These are phyloP conservation scores for Alviniconcha marisindica DNA, from an alignment of 1,140 invertebrate species.

Conservation along the genomic window DNA sequence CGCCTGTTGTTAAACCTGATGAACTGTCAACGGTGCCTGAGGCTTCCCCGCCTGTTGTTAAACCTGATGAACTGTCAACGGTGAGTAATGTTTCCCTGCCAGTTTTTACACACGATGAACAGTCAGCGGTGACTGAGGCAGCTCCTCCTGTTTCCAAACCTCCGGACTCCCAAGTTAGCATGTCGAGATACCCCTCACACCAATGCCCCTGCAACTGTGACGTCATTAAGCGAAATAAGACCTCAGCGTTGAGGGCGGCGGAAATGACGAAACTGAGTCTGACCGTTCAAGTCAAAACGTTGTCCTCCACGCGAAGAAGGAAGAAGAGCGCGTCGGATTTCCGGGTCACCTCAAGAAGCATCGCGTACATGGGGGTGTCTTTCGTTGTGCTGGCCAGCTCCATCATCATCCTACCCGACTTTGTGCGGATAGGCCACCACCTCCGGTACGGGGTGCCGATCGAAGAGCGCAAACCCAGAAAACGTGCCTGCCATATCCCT, in stretches of 20 bases:
- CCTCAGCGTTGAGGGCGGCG: background rate
- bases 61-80: no score
- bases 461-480: no score
- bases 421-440: background rate
- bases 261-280: background rate
- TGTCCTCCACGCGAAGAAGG: constrained; percentile 1
- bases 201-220: constrained; percentile 1
- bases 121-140: background rate
- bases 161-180: background rate
- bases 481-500: no score
- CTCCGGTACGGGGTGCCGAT: background rate
- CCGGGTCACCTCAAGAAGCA: background rate
- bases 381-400: background rate
- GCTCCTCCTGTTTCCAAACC: background rate
- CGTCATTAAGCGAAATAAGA: background rate
- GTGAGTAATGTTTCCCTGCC: background rate
- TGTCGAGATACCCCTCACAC: no score
- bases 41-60: no score
- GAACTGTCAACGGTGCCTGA: no score
- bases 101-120: background rate
- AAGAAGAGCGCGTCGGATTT: constrained; percentile 4
- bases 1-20: no score
- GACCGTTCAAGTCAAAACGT: background rate
- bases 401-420: background rate
- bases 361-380: background rate